A percentile compares a stretch with the other conserved stretches of the same genome.
phyloP scores from a whole-genome alignment of 1,140 invertebrate species.

The Drosophila pectinifera region DNA sequence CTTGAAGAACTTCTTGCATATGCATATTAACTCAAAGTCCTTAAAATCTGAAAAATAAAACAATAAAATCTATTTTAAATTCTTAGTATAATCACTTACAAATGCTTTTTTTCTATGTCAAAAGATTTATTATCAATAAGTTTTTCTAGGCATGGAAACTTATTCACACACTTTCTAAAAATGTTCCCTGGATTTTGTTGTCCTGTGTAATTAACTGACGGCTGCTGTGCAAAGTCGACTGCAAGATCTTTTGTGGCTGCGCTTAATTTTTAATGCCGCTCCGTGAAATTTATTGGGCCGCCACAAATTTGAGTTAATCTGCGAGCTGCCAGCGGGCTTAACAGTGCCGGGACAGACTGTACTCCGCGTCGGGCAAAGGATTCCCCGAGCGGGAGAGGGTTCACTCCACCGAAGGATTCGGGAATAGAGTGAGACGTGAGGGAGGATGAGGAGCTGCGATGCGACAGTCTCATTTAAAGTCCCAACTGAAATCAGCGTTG shows the following conservation, averaged over 20 bases:
- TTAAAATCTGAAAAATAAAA: too few relatives aligned
- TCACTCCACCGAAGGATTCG: background rate
- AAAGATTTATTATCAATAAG: too few relatives aligned
- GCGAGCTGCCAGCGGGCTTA: constrained; percentile 59
- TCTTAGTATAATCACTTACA: too few relatives aligned
- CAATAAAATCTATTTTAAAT: too few relatives aligned
- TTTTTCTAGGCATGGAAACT: too few relatives aligned
- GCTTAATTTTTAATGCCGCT: constrained; percentile 78
- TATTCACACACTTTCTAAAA: too few relatives aligned
- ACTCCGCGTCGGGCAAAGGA: constrained; percentile 23
- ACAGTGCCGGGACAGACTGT: constrained; percentile 43
- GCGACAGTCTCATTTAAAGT: constrained; percentile 60
- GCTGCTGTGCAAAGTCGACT: constrained; percentile 49
- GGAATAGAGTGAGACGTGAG: background rate
- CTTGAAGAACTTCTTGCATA: too few relatives aligned
- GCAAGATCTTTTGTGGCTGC: constrained; percentile 58
- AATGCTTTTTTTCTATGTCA: too few relatives aligned
- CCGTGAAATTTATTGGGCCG: constrained; percentile 74
- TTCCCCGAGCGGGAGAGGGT: constrained; percentile 9
- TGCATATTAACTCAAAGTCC: too few relatives aligned
- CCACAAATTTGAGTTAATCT: constrained; percentile 81
- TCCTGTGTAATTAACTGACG: constrained; percentile 63
- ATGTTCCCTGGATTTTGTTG: constrained; percentile 4
- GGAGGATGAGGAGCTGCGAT: background rate
- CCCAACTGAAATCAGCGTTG: constrained; percentile 63